phyloP scores from a whole-genome alignment of 2,888 invertebrate genomes.

The Calephelis perditalis region DNA sequence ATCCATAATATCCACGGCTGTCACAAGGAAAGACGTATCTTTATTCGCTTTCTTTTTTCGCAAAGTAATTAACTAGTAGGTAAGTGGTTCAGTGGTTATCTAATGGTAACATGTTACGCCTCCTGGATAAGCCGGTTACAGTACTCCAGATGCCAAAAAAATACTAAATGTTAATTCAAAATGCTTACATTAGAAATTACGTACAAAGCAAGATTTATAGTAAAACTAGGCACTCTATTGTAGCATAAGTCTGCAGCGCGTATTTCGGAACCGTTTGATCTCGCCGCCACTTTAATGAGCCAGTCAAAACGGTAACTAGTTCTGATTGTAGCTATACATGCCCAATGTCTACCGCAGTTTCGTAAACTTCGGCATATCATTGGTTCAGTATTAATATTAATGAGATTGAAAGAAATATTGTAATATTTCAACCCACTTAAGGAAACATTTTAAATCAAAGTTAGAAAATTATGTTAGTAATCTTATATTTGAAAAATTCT shows the following conservation, averaged over 20 bases:
- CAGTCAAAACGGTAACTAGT: conserved; percentile 64
- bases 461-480: too few relatives aligned
- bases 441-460: too few relatives aligned
- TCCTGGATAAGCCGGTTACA: too few relatives aligned
- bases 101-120: too few relatives aligned
- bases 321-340: conserved; percentile 52
- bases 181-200: neutral
- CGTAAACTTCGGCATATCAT: conserved; percentile 4
- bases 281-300: conserved; percentile 77
- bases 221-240: conserved; percentile 40
- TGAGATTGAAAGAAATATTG: neutral
- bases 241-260: conserved; percentile 53
- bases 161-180: neutral
- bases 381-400: conserved; percentile 1
- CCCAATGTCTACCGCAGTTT: conserved; percentile 41
- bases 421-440: too few relatives aligned
- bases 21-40: too few relatives aligned
- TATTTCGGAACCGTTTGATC: conserved; percentile 81
- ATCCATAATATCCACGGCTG: too few relatives aligned
- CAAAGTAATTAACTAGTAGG: too few relatives aligned
- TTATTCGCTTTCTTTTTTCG: too few relatives aligned
- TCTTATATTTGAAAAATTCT: too few relatives aligned
- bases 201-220: neutral
- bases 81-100: too few relatives aligned
- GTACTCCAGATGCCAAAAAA: too few relatives aligned